Percentiles rank a stretch among this genome's conserved stretches.
phyloP scores from a whole-genome alignment of 2,888 invertebrate genomes.

The Cephus spinipes region DNA sequence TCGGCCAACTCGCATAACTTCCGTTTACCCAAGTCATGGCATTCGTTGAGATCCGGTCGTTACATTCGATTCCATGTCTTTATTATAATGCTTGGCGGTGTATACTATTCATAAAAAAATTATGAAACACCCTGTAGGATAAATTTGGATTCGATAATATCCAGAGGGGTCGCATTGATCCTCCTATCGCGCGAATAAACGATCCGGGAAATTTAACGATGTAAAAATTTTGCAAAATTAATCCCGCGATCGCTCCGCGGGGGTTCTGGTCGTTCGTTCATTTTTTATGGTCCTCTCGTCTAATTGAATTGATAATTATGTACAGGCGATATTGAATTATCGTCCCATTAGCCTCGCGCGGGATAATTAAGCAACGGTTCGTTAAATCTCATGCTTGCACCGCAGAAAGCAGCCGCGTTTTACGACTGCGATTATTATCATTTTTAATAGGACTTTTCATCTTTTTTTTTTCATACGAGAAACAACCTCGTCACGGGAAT shows the following conservation, averaged over 20 bases:
- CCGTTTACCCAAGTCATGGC: slow-evolving; percentile 24
- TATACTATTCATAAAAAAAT: background rate
- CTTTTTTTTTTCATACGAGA: background rate
- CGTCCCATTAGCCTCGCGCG: slow-evolving; percentile 36
- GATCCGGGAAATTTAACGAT: background rate
- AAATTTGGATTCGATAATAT: background rate
- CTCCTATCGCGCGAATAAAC: background rate
- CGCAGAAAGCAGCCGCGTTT: background rate
- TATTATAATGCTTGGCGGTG: background rate
- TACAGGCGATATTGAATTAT: slow-evolving; percentile 51
- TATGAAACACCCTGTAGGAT: background rate
- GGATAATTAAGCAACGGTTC: slow-evolving; percentile 50
- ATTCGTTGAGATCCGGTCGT: background rate
- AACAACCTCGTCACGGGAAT: background rate
- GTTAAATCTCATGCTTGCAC: slow-evolving; percentile 38
- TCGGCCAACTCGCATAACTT: slow-evolving; percentile 38
- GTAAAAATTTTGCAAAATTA: background rate
- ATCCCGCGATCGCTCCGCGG: background rate
- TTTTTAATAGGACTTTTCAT: background rate
- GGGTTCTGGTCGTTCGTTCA: slow-evolving; percentile 4
- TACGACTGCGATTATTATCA: background rate
- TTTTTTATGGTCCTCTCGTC: slow-evolving; percentile 58
- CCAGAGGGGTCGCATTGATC: background rate
- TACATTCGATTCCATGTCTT: background rate
- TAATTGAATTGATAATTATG: slow-evolving; percentile 57